These are phyloP conservation scores for Eugnorisma glareosa DNA, from an alignment of 2,888 invertebrate genomes.

Conservation along the genomic window DNA sequence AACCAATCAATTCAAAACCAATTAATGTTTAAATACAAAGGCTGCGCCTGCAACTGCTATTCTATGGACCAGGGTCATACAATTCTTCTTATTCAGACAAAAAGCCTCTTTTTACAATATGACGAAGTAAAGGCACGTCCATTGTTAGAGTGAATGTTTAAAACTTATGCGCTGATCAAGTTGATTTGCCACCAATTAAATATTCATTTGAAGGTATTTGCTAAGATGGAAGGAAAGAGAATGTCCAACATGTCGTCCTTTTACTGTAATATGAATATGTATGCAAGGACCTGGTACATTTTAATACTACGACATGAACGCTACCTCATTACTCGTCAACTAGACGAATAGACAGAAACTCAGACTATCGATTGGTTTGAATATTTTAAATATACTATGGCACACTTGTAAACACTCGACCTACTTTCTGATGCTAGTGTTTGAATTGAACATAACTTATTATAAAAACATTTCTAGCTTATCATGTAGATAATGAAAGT, in stretches of 20 bases:
- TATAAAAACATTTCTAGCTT: constrained; percentile 40
- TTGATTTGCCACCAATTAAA: constrained; percentile 33
- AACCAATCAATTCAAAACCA: constrained; percentile 4
- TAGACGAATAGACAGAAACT: constrained; percentile 28
- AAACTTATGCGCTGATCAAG: background rate
- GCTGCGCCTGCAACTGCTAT: background rate
- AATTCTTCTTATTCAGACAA: constrained; percentile 37
- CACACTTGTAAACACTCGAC: constrained; percentile 57
- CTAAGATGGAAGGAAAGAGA: constrained; percentile 64
- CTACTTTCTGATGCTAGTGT: constrained; percentile 56
- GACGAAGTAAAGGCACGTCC: background rate
- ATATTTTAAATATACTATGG: constrained; percentile 56
- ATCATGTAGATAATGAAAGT: constrained; percentile 31
- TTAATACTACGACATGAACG: constrained; percentile 35
- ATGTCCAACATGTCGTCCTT: constrained; percentile 71
- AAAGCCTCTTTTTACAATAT: constrained; percentile 12
- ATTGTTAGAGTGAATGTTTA: constrained; percentile 31
- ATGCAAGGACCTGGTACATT: constrained; percentile 69
- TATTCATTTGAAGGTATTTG: constrained; percentile 40
- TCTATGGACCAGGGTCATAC: constrained; percentile 29
- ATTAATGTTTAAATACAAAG: constrained; percentile 16
- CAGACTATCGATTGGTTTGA: constrained; percentile 40
- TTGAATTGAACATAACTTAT: constrained; percentile 35
- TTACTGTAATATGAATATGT: constrained; percentile 73
- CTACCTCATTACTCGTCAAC: constrained; percentile 30